Base-by-base conservation (phyloP, 2,113 vertebrate genomes). In the Furnarius figulus region DNA sequence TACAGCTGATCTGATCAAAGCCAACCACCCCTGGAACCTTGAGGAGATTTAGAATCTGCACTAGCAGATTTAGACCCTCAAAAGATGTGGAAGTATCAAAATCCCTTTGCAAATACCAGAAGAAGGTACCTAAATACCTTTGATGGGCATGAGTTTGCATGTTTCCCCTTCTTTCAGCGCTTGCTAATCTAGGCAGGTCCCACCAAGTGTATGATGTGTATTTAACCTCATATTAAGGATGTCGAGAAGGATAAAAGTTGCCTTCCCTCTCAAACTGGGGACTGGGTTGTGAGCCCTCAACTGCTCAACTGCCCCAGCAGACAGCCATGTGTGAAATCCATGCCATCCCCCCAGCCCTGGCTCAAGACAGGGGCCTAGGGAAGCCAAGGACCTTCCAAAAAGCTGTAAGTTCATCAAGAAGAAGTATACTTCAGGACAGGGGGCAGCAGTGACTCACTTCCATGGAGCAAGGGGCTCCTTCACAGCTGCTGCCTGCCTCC, bases 271-370 rank as follows among this genome's bases (percentile, higher is more conserved):
- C 53, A 40, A 2, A 17, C 31, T 0, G 0, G 12, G 14, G 21
- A 8, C 12, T 24, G 1, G 4, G 25, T 72, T 68, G 35, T 42
- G 28, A 67, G 24, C 39, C 42, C 58, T 83, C 30, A 31, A 1
- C 9, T 6, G 4, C 49, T 65, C 55, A 37, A 1, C 11, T 74
- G n/a, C 8, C 27, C 0, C 0, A 2, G 4, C 9, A 76, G 62
- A 63, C 0, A 1, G 44, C 58, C 0, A 0, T 24, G 39, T 28
- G 9, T 62, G 39, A 71, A 79, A 80, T 63, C 53, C 14, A 9
- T 18, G 27, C 62, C 61, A 56, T 2, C 5, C 15, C 14, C 21
- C 56, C 4, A 68, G 63, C 6, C 33, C 2, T 0, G 5, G 31
- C 75, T 89, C 16, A 24, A 52, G 8, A 50, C 19, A 53, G 56